Percentiles rank a stretch among this genome's conserved stretches.
These are phyloP conservation scores for Armadillidium nasatum DNA, from an alignment of 1,140 invertebrate species.

Conservation along the genomic window DNA sequence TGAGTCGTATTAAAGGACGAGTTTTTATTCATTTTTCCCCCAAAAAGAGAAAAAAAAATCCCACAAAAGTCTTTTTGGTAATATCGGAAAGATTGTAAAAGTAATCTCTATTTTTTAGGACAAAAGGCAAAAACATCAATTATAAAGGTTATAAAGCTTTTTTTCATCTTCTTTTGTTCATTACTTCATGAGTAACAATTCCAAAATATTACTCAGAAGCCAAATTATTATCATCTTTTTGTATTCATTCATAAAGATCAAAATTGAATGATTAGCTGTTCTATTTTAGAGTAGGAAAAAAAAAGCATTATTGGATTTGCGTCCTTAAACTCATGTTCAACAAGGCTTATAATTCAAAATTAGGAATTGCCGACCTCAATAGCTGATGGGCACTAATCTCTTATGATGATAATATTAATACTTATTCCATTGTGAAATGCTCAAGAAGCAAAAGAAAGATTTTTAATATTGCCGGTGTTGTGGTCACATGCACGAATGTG, in stretches of 20 bases:
- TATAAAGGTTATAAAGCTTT: not conserved
- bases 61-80: too few species aligned
- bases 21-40: too few species aligned
- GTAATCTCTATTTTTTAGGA: not conserved
- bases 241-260: conserved; percentile 11
- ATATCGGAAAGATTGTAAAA: not conserved
- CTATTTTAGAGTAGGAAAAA: not conserved
- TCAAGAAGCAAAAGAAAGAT: not conserved
- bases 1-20: too few species aligned
- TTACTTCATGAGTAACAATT: conserved; percentile 2
- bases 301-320: not conserved
- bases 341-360: not conserved
- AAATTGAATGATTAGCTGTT: conserved; percentile 1
- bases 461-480: conserved; percentile 1
- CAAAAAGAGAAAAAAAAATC: too few species aligned
- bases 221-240: conserved; percentile 2
- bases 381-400: not conserved
- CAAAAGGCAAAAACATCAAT: conserved; percentile 6
- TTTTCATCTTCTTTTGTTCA: conserved; percentile 3
- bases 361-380: not conserved
- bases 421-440: conserved; percentile 3
- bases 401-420: conserved; percentile 10
- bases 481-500: not conserved
- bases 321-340: not conserved
- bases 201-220: not conserved